These are phyloP conservation scores for Rutpela maculata DNA, from an alignment of 2,888 invertebrate genomes.

Conservation along the genomic window DNA sequence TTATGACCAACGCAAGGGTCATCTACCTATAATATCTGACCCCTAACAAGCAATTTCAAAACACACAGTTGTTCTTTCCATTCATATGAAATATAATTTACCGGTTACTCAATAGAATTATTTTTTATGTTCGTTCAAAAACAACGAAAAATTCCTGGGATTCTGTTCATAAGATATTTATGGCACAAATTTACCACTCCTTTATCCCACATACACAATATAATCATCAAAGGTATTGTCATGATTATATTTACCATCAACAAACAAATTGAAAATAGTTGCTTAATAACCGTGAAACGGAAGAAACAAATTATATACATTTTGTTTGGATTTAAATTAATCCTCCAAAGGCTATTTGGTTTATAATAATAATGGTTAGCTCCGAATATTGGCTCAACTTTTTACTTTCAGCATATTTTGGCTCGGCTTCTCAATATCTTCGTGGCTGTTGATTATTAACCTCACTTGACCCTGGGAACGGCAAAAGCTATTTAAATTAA, in stretches of 20 bases:
- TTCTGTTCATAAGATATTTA: neutral
- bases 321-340: neutral
- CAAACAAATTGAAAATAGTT: neutral
- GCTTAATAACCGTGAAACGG: neutral
- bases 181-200: neutral
- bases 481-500: no score
- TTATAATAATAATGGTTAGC: neutral
- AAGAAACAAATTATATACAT: neutral
- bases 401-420: neutral
- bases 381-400: neutral
- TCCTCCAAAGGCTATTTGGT: neutral
- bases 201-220: neutral
- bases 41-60: slow-evolving; percentile 37
- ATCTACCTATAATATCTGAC: slow-evolving; percentile 49
- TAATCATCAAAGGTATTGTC: neutral
- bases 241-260: neutral
- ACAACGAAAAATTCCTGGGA: no score
- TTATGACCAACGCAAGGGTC: slow-evolving; percentile 51
- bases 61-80: slow-evolving; percentile 8
- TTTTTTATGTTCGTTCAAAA: neutral
- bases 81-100: neutral
- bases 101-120: neutral
- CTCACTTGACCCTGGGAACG: no score
- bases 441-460: no score
- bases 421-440: no score